phyloP scores from a whole-genome alignment of 1,140 invertebrate species.

The Cydia fagiglandana region DNA sequence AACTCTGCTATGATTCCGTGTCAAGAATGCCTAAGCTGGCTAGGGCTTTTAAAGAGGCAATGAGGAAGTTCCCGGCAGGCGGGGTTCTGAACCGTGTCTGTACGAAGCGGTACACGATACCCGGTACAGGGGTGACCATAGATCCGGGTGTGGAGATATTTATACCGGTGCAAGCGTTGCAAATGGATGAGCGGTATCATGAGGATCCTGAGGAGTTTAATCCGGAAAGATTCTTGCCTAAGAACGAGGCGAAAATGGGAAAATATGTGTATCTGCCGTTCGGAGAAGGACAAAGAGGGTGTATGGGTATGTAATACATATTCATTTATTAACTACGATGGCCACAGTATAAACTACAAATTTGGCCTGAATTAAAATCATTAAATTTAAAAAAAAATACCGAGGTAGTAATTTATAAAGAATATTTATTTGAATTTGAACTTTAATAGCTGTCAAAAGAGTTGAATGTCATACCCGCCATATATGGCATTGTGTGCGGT shows the following conservation, averaged over 20 bases:
- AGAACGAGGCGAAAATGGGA: slow-evolving; percentile 65
- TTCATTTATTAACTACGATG: no score
- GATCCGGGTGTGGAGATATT: slow-evolving; percentile 72
- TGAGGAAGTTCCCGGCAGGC: slow-evolving; percentile 68
- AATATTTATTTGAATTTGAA: no score
- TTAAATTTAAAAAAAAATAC: no score
- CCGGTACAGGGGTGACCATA: slow-evolving; percentile 56
- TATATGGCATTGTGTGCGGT: no score
- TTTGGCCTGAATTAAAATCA: no score
- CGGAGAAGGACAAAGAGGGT: slow-evolving; percentile 83
- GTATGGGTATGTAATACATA: slow-evolving; percentile 78
- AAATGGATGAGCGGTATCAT: slow-evolving; percentile 77
- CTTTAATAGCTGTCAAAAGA: no score
- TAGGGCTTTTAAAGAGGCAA: slow-evolving; percentile 38
- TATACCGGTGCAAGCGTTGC: slow-evolving; percentile 79
- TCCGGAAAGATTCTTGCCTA: slow-evolving; percentile 79
- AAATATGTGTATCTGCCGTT: slow-evolving; percentile 82
- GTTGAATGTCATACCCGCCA: no score
- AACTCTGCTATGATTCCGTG: slow-evolving; percentile 79
- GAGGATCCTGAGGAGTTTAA: slow-evolving; percentile 79
- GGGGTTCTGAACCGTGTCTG: slow-evolving; percentile 55
- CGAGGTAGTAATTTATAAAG: no score
- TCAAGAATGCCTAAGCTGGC: slow-evolving; percentile 80
- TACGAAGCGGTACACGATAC: slow-evolving; percentile 60
- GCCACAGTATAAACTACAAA: no score